These are phyloP conservation scores for Drosophila peninsularis DNA, from an alignment of 2,888 invertebrate species.

Conservation along the genomic window DNA sequence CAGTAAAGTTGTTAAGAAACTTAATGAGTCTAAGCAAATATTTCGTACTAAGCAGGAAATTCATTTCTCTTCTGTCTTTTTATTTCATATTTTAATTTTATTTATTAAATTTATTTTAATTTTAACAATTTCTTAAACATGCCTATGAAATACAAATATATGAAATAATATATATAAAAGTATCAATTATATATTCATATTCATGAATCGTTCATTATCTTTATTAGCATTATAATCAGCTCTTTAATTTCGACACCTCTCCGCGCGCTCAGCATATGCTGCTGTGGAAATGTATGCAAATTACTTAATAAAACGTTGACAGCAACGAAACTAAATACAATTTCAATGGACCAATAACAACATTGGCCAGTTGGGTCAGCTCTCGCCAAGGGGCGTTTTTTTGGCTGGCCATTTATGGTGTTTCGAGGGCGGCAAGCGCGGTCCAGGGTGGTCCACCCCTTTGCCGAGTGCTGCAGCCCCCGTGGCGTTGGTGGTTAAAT, in stretches of 20 bases:
- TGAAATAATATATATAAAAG: no score
- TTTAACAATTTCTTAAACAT: no score
- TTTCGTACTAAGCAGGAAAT: not conserved
- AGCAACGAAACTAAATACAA: slow-evolving; percentile 71
- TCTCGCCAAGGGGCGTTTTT: slow-evolving; percentile 60
- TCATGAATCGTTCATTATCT: not conserved
- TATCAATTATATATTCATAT: not conserved
- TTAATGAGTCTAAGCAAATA: not conserved
- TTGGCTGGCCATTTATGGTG: slow-evolving; percentile 68
- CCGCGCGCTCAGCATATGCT: slow-evolving; percentile 39
- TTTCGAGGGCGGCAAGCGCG: slow-evolving; percentile 51
- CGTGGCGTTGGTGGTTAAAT: slow-evolving; percentile 54
- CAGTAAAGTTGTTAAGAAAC: not conserved
- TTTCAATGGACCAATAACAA: slow-evolving; percentile 71
- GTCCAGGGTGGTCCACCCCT: slow-evolving; percentile 46
- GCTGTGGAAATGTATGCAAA: slow-evolving; percentile 68
- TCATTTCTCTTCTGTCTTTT: no score
- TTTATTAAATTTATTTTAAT: no score
- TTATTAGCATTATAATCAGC: slow-evolving; percentile 39
- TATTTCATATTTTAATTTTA: no score
- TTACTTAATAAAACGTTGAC: slow-evolving; percentile 78
- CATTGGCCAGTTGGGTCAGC: slow-evolving; percentile 33
- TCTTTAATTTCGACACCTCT: slow-evolving; percentile 45
- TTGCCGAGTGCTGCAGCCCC: slow-evolving; percentile 23
- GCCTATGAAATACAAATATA: no score